These are phyloP conservation scores for Tamandua tetradactyla DNA, from an alignment of 2,797 vertebrate genomes.

Conservation along the genomic window DNA sequence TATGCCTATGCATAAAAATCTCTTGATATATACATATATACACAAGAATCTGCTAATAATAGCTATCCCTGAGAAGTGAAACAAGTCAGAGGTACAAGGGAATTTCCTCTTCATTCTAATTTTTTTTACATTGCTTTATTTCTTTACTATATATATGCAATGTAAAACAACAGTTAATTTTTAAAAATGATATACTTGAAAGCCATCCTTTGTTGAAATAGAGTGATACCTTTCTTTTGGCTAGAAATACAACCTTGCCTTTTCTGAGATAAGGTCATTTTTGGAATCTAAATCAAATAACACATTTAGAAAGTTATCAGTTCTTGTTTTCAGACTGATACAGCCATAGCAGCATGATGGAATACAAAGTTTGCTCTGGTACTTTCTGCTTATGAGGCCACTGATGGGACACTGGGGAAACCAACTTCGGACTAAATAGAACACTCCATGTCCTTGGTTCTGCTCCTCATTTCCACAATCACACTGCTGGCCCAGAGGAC, in stretches of 20 bases:
- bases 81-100: not conserved
- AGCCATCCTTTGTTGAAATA: not conserved
- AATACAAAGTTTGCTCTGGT: not conserved
- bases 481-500: not conserved
- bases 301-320: not conserved
- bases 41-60: not conserved
- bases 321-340: not conserved
- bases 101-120: not conserved
- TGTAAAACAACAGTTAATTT: not conserved
- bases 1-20: not conserved
- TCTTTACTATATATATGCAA: not conserved
- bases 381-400: not conserved
- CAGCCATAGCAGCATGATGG: too few species aligned
- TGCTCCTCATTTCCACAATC: not conserved
- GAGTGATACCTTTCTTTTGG: not conserved
- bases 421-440: fast-evolving
- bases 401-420: fast-evolving
- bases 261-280: not conserved
- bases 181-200: not conserved
- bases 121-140: not conserved
- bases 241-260: not conserved
- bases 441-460: fast-evolving
- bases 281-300: not conserved
- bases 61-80: not conserved
- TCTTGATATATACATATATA: too few species aligned